These are phyloP conservation scores for Trachymyrmex septentrionalis DNA, from an alignment of 1,140 invertebrate species.

Conservation along the genomic window DNA sequence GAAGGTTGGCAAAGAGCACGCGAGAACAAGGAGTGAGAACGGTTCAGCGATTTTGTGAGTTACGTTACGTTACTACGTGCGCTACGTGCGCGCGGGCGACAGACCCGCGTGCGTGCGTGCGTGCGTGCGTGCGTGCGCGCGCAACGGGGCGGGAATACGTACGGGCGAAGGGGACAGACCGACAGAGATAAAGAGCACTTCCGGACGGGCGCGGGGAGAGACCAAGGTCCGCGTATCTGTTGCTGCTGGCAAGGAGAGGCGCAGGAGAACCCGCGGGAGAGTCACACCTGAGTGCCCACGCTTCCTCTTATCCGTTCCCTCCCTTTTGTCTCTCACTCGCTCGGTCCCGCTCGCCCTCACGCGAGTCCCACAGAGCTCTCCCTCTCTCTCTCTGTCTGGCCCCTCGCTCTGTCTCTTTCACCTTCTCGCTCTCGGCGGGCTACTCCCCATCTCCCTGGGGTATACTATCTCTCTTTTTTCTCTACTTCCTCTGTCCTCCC, in stretches of 20 bases:
- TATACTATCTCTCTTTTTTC: constrained; percentile 66
- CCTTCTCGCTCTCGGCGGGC: constrained; percentile 49
- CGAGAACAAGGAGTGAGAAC: constrained; percentile 27
- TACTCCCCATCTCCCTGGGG: constrained; percentile 71
- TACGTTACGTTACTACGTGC: constrained; percentile 46
- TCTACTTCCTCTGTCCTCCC: constrained; percentile 59
- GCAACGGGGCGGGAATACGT: constrained; percentile 36
- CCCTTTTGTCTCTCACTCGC: constrained; percentile 72
- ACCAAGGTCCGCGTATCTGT: constrained; percentile 80
- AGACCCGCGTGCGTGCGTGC: neutral
- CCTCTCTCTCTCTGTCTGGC: constrained; percentile 55
- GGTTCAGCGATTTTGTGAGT: constrained; percentile 28
- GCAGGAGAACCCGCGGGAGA: constrained; percentile 84
- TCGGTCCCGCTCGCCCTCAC: constrained; percentile 61
- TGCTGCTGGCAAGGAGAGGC: constrained; percentile 78
- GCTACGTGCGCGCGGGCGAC: neutral
- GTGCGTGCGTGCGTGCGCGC: constrained; percentile 33
- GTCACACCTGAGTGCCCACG: constrained; percentile 86
- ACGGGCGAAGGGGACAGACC: constrained; percentile 84
- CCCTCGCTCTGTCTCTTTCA: constrained; percentile 49
- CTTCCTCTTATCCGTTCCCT: constrained; percentile 85
- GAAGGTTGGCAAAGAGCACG: neutral
- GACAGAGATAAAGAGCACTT: constrained; percentile 86
- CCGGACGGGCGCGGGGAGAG: constrained; percentile 82
- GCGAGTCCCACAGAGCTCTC: constrained; percentile 44